A percentile compares a stretch with the other conserved stretches of the same genome.
phyloP scores from a whole-genome alignment of 2,888 invertebrate genomes.

The Dolichomitus sp. region DNA sequence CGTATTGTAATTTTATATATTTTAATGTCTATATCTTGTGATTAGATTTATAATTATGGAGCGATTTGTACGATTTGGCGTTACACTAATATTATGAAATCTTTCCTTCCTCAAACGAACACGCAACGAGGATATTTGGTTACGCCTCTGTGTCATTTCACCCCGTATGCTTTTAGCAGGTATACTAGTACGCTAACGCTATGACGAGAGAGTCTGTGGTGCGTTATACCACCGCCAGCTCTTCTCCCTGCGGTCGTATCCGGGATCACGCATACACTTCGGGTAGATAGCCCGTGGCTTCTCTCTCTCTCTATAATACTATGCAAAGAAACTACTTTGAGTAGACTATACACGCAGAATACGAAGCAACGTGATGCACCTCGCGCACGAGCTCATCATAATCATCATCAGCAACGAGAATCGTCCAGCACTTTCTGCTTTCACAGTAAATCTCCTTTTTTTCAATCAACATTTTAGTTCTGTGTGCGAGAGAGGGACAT shows the following conservation, averaged over 20 bases:
- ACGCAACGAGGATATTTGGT: background rate
- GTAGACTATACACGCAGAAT: constrained; percentile 12
- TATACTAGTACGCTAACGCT: constrained; percentile 40
- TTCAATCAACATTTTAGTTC: constrained; percentile 5
- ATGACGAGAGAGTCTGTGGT: constrained; percentile 68
- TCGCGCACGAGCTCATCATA: constrained; percentile 46
- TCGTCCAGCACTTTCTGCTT: constrained; percentile 32
- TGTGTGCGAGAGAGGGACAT: background rate
- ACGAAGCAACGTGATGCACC: constrained; percentile 40
- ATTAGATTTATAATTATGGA: too few relatives aligned
- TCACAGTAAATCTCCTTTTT: background rate
- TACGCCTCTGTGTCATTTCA: background rate
- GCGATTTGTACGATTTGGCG: too few relatives aligned
- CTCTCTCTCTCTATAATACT: constrained; percentile 36
- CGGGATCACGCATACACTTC: constrained; percentile 75
- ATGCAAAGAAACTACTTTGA: constrained; percentile 40
- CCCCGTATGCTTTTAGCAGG: background rate
- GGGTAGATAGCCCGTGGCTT: constrained; percentile 55
- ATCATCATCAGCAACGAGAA: constrained; percentile 49
- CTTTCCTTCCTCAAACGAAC: background rate
- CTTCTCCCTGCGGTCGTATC: constrained; percentile 72
- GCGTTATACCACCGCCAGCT: constrained; percentile 66
- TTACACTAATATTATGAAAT: too few relatives aligned
- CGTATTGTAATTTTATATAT: too few relatives aligned
- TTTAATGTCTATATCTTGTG: too few relatives aligned